phyloP scores from a whole-genome alignment of 2,113 vertebrate genomes.

The Chaetodon trifascialis region DNA sequence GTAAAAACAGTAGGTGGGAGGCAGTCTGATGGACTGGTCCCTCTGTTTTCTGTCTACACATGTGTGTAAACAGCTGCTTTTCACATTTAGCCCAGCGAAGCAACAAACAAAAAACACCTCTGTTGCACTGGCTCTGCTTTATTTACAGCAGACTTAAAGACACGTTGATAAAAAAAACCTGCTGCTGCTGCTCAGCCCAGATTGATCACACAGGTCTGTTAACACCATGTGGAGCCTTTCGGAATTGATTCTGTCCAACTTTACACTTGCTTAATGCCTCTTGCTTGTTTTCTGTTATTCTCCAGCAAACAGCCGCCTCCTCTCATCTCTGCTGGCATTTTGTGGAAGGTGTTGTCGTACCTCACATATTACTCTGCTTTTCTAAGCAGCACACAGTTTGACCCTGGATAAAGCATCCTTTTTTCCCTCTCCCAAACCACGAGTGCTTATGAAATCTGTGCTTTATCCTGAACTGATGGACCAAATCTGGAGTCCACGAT shows the following conservation, averaged over 20 bases:
- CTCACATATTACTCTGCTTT: conserved; percentile 14
- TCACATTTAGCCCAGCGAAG: conserved; percentile 20
- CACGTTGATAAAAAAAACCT: background rate
- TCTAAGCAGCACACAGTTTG: conserved; percentile 5
- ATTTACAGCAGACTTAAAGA: background rate
- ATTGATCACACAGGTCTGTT: conserved; percentile 17
- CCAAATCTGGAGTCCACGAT: conserved; percentile 23
- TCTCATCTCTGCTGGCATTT: conserved; percentile 41
- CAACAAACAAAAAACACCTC: background rate
- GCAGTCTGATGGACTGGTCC: conserved; percentile 9
- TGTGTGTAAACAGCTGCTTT: conserved; percentile 47
- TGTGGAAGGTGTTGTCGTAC: conserved; percentile 41
- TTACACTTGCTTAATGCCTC: conserved; percentile 15
- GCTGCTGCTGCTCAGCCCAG: background rate
- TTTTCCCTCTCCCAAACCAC: background rate
- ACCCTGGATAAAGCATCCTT: background rate
- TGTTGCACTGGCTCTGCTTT: conserved; percentile 6
- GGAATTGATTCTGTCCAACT: conserved; percentile 19
- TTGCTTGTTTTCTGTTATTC: conserved; percentile 17
- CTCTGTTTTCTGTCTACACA: conserved; percentile 8
- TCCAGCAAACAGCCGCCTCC: background rate
- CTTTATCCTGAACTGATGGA: conserved; percentile 30
- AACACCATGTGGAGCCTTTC: conserved; percentile 22
- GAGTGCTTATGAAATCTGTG: background rate
- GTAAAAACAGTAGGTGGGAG: background rate